These are phyloP conservation scores for Microctonus brassicae DNA, from an alignment of 2,888 invertebrate genomes.

Conservation along the genomic window DNA sequence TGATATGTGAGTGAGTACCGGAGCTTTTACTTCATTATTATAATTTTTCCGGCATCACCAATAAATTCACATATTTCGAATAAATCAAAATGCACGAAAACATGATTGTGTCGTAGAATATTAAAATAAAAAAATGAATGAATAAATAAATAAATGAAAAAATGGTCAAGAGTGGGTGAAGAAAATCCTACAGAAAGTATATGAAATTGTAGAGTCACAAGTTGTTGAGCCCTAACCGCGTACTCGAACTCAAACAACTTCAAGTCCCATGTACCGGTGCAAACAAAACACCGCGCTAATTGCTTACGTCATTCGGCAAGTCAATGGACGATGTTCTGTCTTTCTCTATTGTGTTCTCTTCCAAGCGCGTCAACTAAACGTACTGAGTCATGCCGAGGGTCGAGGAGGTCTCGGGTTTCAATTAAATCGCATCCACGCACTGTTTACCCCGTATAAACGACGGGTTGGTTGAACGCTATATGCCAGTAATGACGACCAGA, in stretches of 20 bases:
- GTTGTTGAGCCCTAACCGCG: slow-evolving; percentile 52
- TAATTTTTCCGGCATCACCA: too few relatives aligned
- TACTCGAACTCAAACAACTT: slow-evolving; percentile 64
- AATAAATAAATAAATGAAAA: slow-evolving; percentile 28
- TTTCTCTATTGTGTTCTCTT: slow-evolving; percentile 33
- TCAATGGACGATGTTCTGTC: slow-evolving; percentile 62
- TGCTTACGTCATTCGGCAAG: slow-evolving; percentile 67
- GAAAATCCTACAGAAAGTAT: slow-evolving; percentile 19
- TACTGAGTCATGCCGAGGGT: slow-evolving; percentile 58
- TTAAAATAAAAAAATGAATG: slow-evolving; percentile 2
- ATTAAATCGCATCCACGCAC: slow-evolving; percentile 65
- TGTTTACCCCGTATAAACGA: slow-evolving; percentile 63
- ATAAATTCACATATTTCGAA: too few relatives aligned
- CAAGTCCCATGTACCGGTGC: slow-evolving; percentile 60
- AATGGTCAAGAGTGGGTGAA: slow-evolving; percentile 18
- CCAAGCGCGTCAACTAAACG: slow-evolving; percentile 26
- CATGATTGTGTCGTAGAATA: slow-evolving; percentile 3
- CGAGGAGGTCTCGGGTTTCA: slow-evolving; percentile 57
- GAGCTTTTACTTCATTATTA: too few relatives aligned
- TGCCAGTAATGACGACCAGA: slow-evolving; percentile 30
- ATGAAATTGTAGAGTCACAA: slow-evolving; percentile 35
- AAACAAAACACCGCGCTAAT: slow-evolving; percentile 66
- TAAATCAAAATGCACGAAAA: too few relatives aligned
- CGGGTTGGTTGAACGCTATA: slow-evolving; percentile 34
- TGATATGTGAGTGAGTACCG: too few relatives aligned